Percentiles rank a stretch among this genome's conserved stretches.
Conservation (phyloP, 2,888 invertebrate genomes). For the Erynnis tages region DNA sequence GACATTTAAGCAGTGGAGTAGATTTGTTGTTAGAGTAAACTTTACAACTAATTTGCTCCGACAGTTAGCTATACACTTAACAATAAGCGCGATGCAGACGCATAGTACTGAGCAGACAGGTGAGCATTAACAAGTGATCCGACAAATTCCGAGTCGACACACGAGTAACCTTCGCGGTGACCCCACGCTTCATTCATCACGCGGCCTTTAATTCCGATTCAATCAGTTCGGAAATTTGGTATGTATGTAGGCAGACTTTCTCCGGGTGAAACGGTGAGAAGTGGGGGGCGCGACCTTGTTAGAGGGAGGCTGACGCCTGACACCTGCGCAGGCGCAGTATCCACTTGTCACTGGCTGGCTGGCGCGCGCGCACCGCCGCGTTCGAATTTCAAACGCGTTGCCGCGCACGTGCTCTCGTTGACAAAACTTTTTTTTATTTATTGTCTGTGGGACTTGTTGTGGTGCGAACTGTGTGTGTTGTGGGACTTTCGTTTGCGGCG, state of each 20-base stretch:
- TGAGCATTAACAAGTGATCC: constrained; percentile 14
- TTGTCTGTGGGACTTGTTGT: constrained; percentile 47
- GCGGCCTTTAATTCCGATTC: constrained; percentile 52
- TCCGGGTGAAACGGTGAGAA: constrained; percentile 70
- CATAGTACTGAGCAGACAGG: constrained; percentile 1
- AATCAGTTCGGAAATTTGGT: constrained; percentile 78
- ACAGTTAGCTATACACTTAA: no score
- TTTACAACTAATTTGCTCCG: no score
- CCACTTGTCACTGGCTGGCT: constrained; percentile 72
- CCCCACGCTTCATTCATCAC: constrained; percentile 44
- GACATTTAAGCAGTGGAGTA: no score
- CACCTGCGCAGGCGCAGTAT: constrained; percentile 70
- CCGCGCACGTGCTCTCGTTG: constrained; percentile 58
- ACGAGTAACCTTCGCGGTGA: constrained; percentile 41
- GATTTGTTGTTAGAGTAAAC: no score
- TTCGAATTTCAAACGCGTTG: constrained; percentile 46
- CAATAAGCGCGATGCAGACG: no score
- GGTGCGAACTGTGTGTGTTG: constrained; percentile 67
- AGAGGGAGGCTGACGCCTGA: constrained; percentile 79
- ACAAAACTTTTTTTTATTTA: constrained; percentile 31
- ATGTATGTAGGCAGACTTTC: constrained; percentile 81
- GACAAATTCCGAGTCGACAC: constrained; percentile 27
- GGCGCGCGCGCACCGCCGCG: constrained; percentile 73
- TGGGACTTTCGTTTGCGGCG: constrained; percentile 46
- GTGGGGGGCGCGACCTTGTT: constrained; percentile 74